Conservation (phyloP, 2,888 invertebrate genomes). For the Euproctis similis region DNA sequence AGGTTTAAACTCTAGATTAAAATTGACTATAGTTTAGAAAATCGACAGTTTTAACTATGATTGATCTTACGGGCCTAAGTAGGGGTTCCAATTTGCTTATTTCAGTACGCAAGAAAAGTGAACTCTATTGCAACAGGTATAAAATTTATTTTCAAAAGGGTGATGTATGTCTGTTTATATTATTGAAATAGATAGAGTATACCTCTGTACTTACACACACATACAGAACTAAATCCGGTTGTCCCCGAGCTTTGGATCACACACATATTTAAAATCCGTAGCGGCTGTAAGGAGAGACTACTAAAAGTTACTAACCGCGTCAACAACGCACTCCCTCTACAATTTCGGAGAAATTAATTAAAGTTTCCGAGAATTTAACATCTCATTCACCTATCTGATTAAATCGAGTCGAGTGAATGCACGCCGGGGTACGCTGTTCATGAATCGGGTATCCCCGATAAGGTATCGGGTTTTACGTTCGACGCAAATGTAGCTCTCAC, state of each 20-base stretch:
- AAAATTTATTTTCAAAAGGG: conserved; percentile 27
- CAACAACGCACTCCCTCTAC: conserved; percentile 36
- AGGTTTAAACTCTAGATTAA: too few relatives aligned
- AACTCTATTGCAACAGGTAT: conserved; percentile 24
- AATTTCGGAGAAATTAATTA: conserved; percentile 65
- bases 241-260: conserved; percentile 33
- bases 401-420: conserved; percentile 26
- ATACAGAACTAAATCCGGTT: conserved; percentile 40
- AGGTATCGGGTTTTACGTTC: conserved; percentile 32
- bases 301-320: conserved; percentile 47
- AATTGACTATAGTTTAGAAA: too few relatives aligned
- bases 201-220: conserved; percentile 32
- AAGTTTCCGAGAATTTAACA: conserved; percentile 53
- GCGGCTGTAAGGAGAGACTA: conserved; percentile 43
- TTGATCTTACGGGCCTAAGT: too few relatives aligned
- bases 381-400: conserved; percentile 54
- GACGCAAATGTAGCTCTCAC: neutral
- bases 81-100: too few relatives aligned
- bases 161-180: conserved; percentile 18
- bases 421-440: conserved; percentile 14
- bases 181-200: conserved; percentile 29
- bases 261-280: conserved; percentile 44
- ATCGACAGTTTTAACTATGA: too few relatives aligned
- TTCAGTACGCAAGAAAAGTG: too few relatives aligned
- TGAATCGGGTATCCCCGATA: conserved; percentile 23